Evolutionary conservation across 2,797 vertebrate genomes (phyloP), one percentile per base, ranked within the genome.

Genomic region (Coregonus sp.): DNA sequence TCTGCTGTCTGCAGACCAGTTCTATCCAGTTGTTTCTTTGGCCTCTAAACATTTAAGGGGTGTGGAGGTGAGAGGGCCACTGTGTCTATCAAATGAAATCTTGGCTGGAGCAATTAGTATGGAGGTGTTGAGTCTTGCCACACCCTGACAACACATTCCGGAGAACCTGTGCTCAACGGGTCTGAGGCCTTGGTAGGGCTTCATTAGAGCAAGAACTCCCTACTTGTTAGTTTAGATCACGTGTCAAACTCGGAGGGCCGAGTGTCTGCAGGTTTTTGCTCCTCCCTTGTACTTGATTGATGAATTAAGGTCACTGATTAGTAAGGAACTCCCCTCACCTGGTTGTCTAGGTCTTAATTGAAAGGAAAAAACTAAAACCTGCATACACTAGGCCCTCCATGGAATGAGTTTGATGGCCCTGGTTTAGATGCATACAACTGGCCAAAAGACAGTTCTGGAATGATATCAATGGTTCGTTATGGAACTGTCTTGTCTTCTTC

Each of bases 121-220:
- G 61, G 85, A 88, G 86, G 92, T 92, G 94, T 69, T 0, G 87
- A 82, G 78, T 75, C 74, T 85, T 75, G 31, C 81, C 85, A 86
- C 91, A 93, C 90, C 79, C 76, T 83, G 31, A 1, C 89, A 84
- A 88, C 81, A 94, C 90, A 94, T 94, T 95, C 89, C 91, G 71
- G 70, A 84, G 71, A 88, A 85, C 88, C 54, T 79, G 11, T 63
- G 33, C n/a, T 74, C 18, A n/a, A 5, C n/a, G 11, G 0, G 3
- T 18, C 6, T 63, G 33, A 37, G 51, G 14, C 6, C 12, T 70
- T 35, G 31, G 9, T 20, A 25, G 20, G 59, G n/a, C 59, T 25
- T 63, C 59, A 63, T 25, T 63, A 11, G 59, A 63, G 25, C 59
- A 29, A 63, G 25, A 0, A 11, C 40, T 47, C 9, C 40, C 40